Evolutionary conservation across 2,797 vertebrate genomes (phyloP).

Genomic region (Sebastes aleutianus): DNA sequence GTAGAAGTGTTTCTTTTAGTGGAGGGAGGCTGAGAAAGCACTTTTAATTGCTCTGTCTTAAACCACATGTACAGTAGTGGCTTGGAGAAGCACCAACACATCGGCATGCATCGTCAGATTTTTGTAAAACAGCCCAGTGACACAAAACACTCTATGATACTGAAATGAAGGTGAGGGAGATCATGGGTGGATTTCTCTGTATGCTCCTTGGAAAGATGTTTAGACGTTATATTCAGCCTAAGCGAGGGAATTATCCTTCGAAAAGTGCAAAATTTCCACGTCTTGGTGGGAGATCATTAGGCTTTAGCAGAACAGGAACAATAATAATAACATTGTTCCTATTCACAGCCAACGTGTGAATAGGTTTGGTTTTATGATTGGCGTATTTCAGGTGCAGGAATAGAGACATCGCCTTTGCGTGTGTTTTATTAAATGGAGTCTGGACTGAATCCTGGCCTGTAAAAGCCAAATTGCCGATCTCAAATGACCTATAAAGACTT

Average conservation of each 20-base stretch:
- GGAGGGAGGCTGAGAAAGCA: conserved; percentile 35
- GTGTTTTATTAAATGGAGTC: conserved; percentile 64
- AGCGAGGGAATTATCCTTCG: not conserved
- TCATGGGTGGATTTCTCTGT: not conserved
- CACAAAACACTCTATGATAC: not conserved
- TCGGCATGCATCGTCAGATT: conserved; percentile 8
- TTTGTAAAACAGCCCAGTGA: not conserved
- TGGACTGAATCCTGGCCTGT: conserved; percentile 64
- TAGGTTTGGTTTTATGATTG: conserved; percentile 45
- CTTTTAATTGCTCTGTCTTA: conserved; percentile 50
- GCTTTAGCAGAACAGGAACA: conserved; percentile 21
- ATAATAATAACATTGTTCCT: conserved; percentile 26
- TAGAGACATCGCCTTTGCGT: conserved; percentile 38
- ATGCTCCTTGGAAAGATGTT: not conserved
- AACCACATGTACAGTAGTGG: conserved; percentile 43
- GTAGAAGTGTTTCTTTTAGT: conserved; percentile 42
- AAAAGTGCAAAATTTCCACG: conserved; percentile 2
- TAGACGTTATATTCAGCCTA: not conserved
- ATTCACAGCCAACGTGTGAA: conserved; percentile 44
- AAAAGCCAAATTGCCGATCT: conserved; percentile 73
- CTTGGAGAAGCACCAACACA: conserved; percentile 22
- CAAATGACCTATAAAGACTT: conserved; percentile 74
- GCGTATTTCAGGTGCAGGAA: conserved; percentile 57
- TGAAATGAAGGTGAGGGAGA: not conserved
- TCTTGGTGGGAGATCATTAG: conserved; percentile 27